These are phyloP conservation scores for Oxystoma pomonae DNA, from an alignment of 2,888 invertebrate genomes.

Conservation along the genomic window DNA sequence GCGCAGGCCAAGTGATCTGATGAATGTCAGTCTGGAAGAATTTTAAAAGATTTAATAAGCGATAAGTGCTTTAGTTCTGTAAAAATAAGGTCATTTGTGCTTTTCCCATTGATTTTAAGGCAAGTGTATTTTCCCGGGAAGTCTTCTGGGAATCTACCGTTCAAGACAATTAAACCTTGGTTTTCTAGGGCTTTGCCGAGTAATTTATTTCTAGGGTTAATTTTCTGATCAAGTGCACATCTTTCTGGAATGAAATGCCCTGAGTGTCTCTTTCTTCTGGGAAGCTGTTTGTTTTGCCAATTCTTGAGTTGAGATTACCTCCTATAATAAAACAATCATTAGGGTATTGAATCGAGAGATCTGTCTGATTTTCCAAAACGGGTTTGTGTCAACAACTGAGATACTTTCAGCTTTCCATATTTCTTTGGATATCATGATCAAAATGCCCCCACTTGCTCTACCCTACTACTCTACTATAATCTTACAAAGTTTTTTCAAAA, in stretches of 20 bases:
- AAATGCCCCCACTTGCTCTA: too few relatives aligned
- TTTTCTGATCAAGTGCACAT: neutral
- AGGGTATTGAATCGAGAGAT: too few relatives aligned
- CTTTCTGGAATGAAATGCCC: neutral
- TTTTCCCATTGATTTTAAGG: neutral
- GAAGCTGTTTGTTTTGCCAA: neutral
- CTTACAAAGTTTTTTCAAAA: too few relatives aligned
- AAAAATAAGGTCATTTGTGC: neutral
- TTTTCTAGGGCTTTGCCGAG: neutral
- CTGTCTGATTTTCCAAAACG: too few relatives aligned
- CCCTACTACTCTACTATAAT: too few relatives aligned
- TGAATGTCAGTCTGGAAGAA: neutral
- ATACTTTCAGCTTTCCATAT: too few relatives aligned
- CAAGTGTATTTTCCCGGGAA: neutral
- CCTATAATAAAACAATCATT: too few relatives aligned
- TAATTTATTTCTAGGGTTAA: neutral
- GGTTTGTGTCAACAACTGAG: too few relatives aligned
- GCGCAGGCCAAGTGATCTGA: neutral
- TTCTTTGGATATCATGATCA: too few relatives aligned
- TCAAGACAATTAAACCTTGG: neutral
- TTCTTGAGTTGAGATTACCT: neutral
- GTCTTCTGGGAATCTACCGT: neutral
- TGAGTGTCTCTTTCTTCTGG: neutral
- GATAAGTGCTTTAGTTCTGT: neutral
- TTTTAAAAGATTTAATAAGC: neutral